Base-by-base conservation (phyloP, 2,797 vertebrate genomes). In the Sebastes cheni region DNA sequence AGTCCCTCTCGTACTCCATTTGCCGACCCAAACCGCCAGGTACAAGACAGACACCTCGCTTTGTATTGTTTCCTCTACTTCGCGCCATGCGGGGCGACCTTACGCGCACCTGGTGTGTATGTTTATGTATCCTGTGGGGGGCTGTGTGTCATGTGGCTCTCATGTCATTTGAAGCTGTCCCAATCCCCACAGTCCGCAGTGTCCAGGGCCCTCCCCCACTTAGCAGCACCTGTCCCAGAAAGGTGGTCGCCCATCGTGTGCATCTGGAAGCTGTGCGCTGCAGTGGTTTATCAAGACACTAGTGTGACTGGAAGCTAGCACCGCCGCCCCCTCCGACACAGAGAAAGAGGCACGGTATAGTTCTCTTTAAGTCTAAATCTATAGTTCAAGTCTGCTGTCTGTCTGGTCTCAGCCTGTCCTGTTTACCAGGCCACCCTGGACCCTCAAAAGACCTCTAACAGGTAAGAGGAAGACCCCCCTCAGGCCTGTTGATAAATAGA, bases 101-200 rank as follows among this genome's bases (percentile, higher is more conserved):
- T 42, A 10, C 72, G 25, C 60, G 50, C 77, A 18, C 74, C 54
- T 32, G 76, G 50, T 76, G 77, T 79, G 84, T 81, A 8, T 71
- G 67, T 80, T 42, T 42, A 67, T 84, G 84, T 88, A 89, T 50
- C 85, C 86, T 89, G 89, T 84, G 62, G 81, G 86, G 56, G 78
- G 71, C 83, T 83, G 87, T 89, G 87, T 87, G 87, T 85, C 77
- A 69, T 55, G 80, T 89, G 85, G 90, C 91, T 91, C 92, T 93
- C 92, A 50, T 85, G 86, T 91, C 84, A 84, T 92, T 84, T 84
- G 84, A 92, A 89, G 90, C 81, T 90, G 86, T 92, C 84, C 86
- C 82, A 76, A 81, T 88, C 62, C 84, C 79, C 79, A 79, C 71
- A 79, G 73, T 86, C 81, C 52, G 75, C 80, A 85, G 82, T 74